Evolutionary conservation across 2,113 vertebrate species (phyloP), one percentile per base, ranked within the genome.

Genomic region (Corythoichthys intestinalis): DNA sequence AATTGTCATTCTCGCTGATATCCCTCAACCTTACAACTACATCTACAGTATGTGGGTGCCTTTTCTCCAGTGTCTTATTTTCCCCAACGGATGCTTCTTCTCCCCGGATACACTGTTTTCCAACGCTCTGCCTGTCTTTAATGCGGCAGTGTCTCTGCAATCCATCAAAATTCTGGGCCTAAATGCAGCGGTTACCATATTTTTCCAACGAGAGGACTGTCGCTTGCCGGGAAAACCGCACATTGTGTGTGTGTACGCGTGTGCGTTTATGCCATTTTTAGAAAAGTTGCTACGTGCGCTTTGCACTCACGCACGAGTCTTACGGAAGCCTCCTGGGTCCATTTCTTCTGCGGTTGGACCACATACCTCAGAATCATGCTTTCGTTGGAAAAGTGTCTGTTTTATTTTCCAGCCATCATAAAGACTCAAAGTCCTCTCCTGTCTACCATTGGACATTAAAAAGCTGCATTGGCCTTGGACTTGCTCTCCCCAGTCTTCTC

Each of bases 201-300:
- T 88, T 90, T 91, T 91, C 89, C 89, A 88, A 58, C 34, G 5
- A 66, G 81, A 79, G 61, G 84, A 86, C 83, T 83, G 85, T 89
- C 80, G 66, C 75, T 78, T 88, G 83, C 82, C 78, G 83, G 89
- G 88, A 88, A 90, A 77, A 71, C 77, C 41, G 37, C 77, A 50
- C 70, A 7, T 68, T 20, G 65, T 78, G 81, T 77, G 75, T 82
- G 54, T 10, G 79, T 84, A 76, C 14, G 4, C 11, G 38, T 17
- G 58, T 47, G 62, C 74, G 54, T 73, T 75, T 77, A 74, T 80
- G 73, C 79, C 79, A 73, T 79, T 88, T 87, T 82, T 89, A 85
- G 87, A 86, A 67, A 68, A 35, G 67, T 62, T 83, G 60, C 82
- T 76, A 73, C 77, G 84, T 87, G 86, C 73, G 87, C 74, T 86